A percentile compares a stretch with the other conserved stretches of the same genome.
Conservation (phyloP, 2,888 invertebrate genomes). For the Galeruca laticollis region DNA sequence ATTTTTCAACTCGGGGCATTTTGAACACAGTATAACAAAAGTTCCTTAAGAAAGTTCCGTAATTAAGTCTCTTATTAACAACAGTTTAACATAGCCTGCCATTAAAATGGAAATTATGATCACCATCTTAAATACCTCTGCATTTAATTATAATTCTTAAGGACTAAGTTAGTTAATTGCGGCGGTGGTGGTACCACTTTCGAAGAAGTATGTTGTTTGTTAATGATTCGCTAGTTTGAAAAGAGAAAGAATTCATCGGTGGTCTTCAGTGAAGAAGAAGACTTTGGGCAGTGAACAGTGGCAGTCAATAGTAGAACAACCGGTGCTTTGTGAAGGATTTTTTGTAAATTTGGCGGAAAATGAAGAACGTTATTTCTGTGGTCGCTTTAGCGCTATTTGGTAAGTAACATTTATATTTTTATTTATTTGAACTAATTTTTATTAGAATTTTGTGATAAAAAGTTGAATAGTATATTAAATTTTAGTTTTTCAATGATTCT, state of each 20-base stretch:
- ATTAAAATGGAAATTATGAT: background rate
- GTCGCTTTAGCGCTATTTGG: slow-evolving; percentile 20
- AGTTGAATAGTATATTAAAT: too few relatives aligned
- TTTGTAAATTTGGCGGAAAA: slow-evolving; percentile 38
- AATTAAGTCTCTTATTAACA: background rate
- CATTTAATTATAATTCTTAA: slow-evolving; percentile 10
- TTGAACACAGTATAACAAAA: too few relatives aligned
- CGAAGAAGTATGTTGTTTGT: slow-evolving; percentile 48
- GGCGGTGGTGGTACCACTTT: slow-evolving; percentile 53
- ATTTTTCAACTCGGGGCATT: slow-evolving; percentile 64
- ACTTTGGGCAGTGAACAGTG: slow-evolving; percentile 45
- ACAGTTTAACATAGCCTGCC: background rate
- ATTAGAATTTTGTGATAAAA: too few relatives aligned
- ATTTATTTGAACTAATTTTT: slow-evolving; percentile 6
- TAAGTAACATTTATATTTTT: slow-evolving; percentile 13
- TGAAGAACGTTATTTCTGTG: slow-evolving; percentile 52
- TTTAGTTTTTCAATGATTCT: too few relatives aligned
- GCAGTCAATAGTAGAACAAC: slow-evolving; percentile 5
- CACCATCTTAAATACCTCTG: background rate
- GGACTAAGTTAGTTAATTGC: background rate
- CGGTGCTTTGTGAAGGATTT: slow-evolving; percentile 36
- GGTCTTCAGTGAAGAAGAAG: slow-evolving; percentile 52
- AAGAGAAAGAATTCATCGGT: slow-evolving; percentile 52
- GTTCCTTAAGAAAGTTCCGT: too few relatives aligned
- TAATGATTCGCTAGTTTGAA: slow-evolving; percentile 52